Conservation (phyloP, 2,888 invertebrate species). For the Tiphia femorata region DNA sequence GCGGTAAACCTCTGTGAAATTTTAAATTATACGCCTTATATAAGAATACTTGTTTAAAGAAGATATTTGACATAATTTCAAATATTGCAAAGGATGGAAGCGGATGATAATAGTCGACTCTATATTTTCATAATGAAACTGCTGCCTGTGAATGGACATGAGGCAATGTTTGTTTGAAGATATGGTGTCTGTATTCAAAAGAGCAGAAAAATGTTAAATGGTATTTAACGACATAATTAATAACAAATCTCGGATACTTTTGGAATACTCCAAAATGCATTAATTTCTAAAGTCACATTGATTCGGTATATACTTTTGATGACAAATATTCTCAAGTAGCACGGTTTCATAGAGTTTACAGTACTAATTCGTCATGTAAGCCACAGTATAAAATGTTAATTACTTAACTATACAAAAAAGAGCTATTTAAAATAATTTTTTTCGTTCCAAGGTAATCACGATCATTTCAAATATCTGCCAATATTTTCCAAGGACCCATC, state of each 20-base stretch:
- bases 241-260: too few relatives aligned
- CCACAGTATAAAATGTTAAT: too few relatives aligned
- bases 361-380: not conserved
- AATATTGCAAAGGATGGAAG: not conserved
- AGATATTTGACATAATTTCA: too few relatives aligned
- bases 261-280: too few relatives aligned
- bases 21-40: too few relatives aligned
- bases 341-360: not conserved
- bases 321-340: not conserved
- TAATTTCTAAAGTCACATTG: too few relatives aligned
- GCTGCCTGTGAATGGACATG: not conserved
- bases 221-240: too few relatives aligned
- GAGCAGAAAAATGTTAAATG: not conserved
- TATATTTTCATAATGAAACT: slow-evolving; percentile 17
- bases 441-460: too few relatives aligned
- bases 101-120: not conserved
- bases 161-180: slow-evolving; percentile 6
- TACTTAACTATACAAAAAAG: too few relatives aligned
- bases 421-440: too few relatives aligned
- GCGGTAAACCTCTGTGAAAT: too few relatives aligned
- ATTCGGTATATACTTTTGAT: not conserved
- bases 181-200: slow-evolving; percentile 1
- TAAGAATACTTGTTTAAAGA: not conserved
- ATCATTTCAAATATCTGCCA: too few relatives aligned
- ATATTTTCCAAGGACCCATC: not conserved